phyloP scores from a whole-genome alignment of 2,113 vertebrate genomes.

The Bothrops jararaca region DNA sequence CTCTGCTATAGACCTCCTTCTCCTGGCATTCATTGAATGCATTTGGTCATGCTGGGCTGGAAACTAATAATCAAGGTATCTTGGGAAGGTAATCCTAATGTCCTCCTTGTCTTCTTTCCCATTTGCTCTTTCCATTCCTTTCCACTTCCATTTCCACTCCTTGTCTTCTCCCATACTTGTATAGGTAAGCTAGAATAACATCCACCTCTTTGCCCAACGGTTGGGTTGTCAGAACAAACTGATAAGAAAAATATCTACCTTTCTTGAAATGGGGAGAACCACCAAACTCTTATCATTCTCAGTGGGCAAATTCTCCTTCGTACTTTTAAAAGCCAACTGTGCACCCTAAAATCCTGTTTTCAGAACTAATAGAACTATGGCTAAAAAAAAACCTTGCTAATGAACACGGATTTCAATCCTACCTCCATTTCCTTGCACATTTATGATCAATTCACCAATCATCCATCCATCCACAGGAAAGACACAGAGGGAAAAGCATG shows the following conservation, averaged over 20 bases:
- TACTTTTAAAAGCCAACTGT: background rate
- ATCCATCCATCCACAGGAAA: background rate
- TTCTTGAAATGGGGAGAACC: background rate
- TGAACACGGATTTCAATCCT: too few relatives aligned
- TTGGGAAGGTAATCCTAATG: too few relatives aligned
- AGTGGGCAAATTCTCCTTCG: background rate
- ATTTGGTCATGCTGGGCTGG: too few relatives aligned
- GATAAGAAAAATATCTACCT: too few relatives aligned
- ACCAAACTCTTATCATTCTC: background rate
- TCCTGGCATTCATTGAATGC: too few relatives aligned
- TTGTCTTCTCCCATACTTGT: background rate
- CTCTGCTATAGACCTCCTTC: too few relatives aligned
- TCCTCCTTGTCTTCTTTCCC: background rate
- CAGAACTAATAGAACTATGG: background rate
- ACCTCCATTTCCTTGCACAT: background rate
- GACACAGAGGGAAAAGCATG: background rate
- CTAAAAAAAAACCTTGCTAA: background rate
- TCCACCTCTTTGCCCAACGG: too few relatives aligned
- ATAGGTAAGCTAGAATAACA: background rate
- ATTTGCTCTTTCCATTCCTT: too few relatives aligned
- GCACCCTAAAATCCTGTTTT: background rate
- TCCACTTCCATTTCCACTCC: too few relatives aligned
- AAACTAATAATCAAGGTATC: too few relatives aligned
- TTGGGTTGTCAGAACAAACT: too few relatives aligned
- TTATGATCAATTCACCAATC: background rate